These are phyloP conservation scores for Anolis carolinensis DNA, from an alignment of 2,113 vertebrate genomes.

Conservation along the genomic window DNA sequence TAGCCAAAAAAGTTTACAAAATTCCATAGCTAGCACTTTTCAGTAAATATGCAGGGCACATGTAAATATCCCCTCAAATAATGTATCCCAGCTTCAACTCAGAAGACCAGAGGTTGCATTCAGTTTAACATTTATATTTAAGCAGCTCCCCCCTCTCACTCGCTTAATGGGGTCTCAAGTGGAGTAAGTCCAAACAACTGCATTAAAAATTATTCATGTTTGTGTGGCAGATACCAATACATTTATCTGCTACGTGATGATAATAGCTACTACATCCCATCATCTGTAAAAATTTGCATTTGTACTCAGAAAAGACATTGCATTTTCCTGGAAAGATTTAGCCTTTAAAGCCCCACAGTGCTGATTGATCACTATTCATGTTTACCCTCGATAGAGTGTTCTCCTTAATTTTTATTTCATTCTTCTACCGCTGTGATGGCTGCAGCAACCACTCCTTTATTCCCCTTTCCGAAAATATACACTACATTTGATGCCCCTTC, in stretches of 20 bases:
- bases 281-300: constrained; percentile 6
- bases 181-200: neutral
- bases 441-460: neutral
- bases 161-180: neutral
- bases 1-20: neutral
- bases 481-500: neutral
- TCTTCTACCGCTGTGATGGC: neutral
- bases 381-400: constrained; percentile 14
- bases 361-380: constrained; percentile 1
- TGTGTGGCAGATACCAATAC: neutral
- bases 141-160: neutral
- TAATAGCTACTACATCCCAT: neutral
- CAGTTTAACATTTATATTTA: neutral
- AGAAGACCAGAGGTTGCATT: neutral
- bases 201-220: neutral
- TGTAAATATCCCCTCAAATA: neutral
- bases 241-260: neutral
- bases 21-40: neutral
- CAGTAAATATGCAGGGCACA: neutral
- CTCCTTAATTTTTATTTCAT: neutral
- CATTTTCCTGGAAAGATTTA: neutral
- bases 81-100: constrained; percentile 11
- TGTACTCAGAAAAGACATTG: neutral
- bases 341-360: neutral
- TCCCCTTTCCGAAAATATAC: constrained; percentile 8